A percentile compares a stretch with the other conserved stretches of the same genome.
These are phyloP conservation scores for Apaloderma vittatum DNA, from an alignment of 2,113 vertebrate genomes.

Conservation along the genomic window DNA sequence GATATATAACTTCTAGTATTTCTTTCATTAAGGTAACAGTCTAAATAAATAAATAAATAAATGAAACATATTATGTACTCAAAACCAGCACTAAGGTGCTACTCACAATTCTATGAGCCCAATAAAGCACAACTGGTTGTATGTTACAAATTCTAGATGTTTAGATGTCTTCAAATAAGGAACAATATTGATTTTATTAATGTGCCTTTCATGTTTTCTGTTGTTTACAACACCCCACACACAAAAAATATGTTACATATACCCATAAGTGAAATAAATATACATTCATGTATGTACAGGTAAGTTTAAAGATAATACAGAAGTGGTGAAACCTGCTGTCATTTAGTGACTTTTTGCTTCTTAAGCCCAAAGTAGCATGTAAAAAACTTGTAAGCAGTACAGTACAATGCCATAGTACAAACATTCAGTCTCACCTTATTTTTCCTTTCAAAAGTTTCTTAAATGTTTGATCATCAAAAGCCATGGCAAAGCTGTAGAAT, in stretches of 20 bases:
- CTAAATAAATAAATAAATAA: not conserved
- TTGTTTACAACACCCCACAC: not conserved
- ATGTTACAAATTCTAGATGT: not conserved
- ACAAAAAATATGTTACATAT: not conserved
- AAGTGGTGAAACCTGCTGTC: not conserved
- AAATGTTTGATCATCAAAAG: not conserved
- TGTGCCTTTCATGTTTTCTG: not conserved
- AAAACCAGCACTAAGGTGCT: not conserved
- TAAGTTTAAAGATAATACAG: not conserved
- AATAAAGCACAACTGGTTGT: not conserved
- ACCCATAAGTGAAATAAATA: not conserved
- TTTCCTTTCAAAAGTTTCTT: not conserved
- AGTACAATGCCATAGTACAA: rapidly evolving
- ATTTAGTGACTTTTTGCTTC: not conserved
- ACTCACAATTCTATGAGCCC: not conserved
- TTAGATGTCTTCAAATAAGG: not conserved
- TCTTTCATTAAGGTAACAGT: not conserved
- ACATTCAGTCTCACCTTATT: not conserved
- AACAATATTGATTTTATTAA: not conserved
- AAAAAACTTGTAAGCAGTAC: not conserved
- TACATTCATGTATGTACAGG: not conserved
- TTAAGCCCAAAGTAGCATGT: not conserved
- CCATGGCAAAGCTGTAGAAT: not conserved
- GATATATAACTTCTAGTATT: not conserved
- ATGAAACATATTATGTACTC: not conserved